These are phyloP conservation scores for Heliocidaris tuberculata DNA, from an alignment of 35 echinoderm and acorn worm genomes.

Conservation along the genomic window DNA sequence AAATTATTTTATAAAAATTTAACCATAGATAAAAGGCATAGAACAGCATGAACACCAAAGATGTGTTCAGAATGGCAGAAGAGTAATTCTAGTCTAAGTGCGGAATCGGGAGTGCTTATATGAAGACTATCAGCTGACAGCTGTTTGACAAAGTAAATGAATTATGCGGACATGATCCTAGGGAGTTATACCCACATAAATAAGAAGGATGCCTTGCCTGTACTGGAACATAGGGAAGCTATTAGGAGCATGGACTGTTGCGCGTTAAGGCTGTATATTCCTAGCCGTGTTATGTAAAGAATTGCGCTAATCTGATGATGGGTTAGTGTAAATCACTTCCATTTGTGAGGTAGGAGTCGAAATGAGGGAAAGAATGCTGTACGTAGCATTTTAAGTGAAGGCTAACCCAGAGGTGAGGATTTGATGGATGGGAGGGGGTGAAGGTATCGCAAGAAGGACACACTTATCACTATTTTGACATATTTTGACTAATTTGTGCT, in stretches of 20 bases:
- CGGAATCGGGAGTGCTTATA: constrained; percentile 4
- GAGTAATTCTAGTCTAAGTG: neutral
- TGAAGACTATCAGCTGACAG: constrained; percentile 25
- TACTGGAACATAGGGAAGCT: constrained; percentile 16
- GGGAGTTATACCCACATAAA: constrained; percentile 44
- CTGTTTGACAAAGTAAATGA: constrained; percentile 40
- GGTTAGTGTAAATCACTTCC: constrained; percentile 28
- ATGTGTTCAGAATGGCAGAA: neutral
- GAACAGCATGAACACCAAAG: neutral
- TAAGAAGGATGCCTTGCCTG: neutral
- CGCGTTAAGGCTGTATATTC: neutral
- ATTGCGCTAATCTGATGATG: neutral
- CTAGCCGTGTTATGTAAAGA: neutral
- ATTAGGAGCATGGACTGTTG: constrained; percentile 5
- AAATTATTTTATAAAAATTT: neutral
- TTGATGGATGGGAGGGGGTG: neutral
- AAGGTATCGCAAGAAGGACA: neutral
- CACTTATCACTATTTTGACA: neutral
- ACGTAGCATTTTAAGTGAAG: neutral
- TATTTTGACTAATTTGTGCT: neutral
- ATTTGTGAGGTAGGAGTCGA: neutral
- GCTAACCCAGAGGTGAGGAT: neutral
- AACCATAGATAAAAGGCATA: too few species aligned
- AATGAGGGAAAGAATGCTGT: constrained; percentile 1
- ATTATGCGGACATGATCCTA: constrained; percentile 30